Base-by-base conservation (phyloP, 2,113 vertebrate genomes). In the Eretmochelys imbricata region DNA sequence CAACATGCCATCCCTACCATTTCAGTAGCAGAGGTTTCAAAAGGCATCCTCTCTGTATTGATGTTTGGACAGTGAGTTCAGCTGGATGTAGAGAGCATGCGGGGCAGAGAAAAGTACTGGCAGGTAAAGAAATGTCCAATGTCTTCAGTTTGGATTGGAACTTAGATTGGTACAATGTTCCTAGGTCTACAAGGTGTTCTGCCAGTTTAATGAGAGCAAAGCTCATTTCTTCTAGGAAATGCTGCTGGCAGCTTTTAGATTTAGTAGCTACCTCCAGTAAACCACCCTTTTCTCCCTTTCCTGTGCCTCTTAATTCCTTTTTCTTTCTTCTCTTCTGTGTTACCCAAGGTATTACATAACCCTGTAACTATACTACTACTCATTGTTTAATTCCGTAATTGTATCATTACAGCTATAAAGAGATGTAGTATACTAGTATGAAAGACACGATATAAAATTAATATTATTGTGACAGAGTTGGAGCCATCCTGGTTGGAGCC, bases 401-500 rank as follows among this genome's bases (percentile, higher is more conserved):
- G 35, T 49, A 46, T 79, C 53, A 51, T 87, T 94, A 97, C 88
- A 62, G 46, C 78, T 87, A 46, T 75, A 86, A 90, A 88, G 87
- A 87, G 17, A 80, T 95, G 9, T 84, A 65, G 75, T 88, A n/a
- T 24, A 81, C 20, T 89, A 55, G 8, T 55, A 13, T 91, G 83
- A 96, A 96, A 84, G 25, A 83, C n/a, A 81, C 59, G 85, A 80
- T 31, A 72, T 89, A 94, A 96, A 93, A 35, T 49, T 85, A 96
- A 89, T 59, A 11, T 84, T 93, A 49, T 82, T 91, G 42, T 88
- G 78, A 72, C 12, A 80, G 75, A 25, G 94, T 16, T 92, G 76
- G 94, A 95, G 31, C 76, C 29, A 78, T 48, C 10, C 35, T 84
- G 85, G 29, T 38, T 81, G 84, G 14, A 46, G 12, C 82, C 87